Evolutionary conservation across 2,888 invertebrate genomes (phyloP).

Genomic region (Nowickia ferox): DNA sequence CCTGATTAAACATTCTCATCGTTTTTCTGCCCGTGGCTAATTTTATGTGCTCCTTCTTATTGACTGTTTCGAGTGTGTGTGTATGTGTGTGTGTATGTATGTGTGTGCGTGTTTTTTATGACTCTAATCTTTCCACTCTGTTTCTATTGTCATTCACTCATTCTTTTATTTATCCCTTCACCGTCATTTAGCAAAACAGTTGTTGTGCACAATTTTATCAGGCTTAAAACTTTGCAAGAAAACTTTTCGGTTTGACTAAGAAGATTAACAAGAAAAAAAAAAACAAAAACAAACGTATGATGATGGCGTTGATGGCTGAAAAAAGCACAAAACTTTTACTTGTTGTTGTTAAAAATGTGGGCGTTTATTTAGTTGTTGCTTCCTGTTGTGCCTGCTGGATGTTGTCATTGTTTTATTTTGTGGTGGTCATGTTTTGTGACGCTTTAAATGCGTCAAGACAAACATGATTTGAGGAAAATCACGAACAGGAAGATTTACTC

Average conservation of each 20-base stretch:
- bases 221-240: conserved; percentile 46
- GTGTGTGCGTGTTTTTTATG: conserved; percentile 17
- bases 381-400: neutral
- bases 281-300: neutral
- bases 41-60: conserved; percentile 40
- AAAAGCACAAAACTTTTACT: conserved; percentile 23
- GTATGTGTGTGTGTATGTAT: neutral
- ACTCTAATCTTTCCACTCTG: conserved; percentile 16
- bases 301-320: conserved; percentile 44
- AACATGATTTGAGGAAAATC: conserved; percentile 66
- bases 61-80: neutral
- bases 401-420: conserved; percentile 24
- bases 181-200: conserved; percentile 5
- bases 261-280: neutral
- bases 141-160: conserved; percentile 25
- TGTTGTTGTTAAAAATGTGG: conserved; percentile 21
- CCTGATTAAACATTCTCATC: conserved; percentile 63
- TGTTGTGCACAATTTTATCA: conserved; percentile 46
- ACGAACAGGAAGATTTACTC: conserved; percentile 61
- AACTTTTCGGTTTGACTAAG: conserved; percentile 45
- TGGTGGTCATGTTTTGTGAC: conserved; percentile 62
- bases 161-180: conserved; percentile 24
- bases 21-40: conserved; percentile 53
- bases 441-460: conserved; percentile 65
- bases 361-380: conserved; percentile 15